phyloP scores from a whole-genome alignment of 2,888 invertebrate species.

The Tinea pellionella region DNA sequence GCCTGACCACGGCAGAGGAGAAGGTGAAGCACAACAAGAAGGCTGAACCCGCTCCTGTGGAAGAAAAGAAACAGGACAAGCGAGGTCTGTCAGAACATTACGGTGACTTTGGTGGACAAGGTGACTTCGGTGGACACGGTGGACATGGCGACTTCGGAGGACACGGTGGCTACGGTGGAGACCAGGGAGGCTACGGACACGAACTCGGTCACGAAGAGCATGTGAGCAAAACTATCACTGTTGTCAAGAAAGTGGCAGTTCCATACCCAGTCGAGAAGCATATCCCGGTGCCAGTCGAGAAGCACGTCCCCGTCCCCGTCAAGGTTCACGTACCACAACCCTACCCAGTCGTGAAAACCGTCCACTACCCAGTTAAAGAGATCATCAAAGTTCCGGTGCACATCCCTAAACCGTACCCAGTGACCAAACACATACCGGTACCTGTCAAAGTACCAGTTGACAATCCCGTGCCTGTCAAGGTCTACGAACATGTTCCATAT shows the following conservation, averaged over 20 bases:
- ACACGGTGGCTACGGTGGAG: conserved; percentile 24
- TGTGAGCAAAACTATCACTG: conserved; percentile 75
- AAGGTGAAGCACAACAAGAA: conserved; percentile 57
- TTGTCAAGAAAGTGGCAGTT: conserved; percentile 77
- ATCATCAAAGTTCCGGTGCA: conserved; percentile 75
- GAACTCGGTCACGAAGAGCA: conserved; percentile 40
- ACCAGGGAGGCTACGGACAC: conserved; percentile 23
- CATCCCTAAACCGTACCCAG: conserved; percentile 76
- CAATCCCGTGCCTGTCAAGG: conserved; percentile 73
- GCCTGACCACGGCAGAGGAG: conserved; percentile 69
- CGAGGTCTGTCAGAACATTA: conserved; percentile 64
- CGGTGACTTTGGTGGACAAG: conserved; percentile 44
- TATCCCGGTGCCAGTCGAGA: conserved; percentile 75
- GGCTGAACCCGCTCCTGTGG: conserved; percentile 50
- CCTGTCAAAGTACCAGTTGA: conserved; percentile 70
- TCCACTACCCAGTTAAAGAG: conserved; percentile 75
- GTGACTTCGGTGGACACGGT: conserved; percentile 27
- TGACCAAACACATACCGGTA: conserved; percentile 72
- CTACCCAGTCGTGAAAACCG: conserved; percentile 76
- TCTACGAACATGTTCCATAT: conserved; percentile 74
- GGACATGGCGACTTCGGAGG: conserved; percentile 29
- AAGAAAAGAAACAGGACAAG: conserved; percentile 67
- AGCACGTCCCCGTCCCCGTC: conserved; percentile 74
- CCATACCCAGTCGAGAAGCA: conserved; percentile 80
- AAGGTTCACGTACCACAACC: conserved; percentile 78